phyloP scores from a whole-genome alignment of 2,797 vertebrate species.

The Gephyroberyx darwinii region DNA sequence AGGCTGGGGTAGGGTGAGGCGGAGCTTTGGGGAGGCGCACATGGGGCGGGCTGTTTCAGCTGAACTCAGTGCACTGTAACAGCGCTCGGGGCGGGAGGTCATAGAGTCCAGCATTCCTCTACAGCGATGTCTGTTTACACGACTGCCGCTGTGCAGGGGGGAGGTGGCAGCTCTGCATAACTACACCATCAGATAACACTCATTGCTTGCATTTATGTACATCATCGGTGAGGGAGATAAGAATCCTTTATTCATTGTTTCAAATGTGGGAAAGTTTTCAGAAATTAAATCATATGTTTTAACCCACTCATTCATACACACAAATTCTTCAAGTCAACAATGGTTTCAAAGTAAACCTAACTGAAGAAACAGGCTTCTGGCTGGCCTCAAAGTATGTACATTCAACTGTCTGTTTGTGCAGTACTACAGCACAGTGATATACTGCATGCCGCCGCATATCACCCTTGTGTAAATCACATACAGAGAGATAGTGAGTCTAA shows the following conservation, averaged over 20 bases:
- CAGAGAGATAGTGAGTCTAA: conserved; percentile 28
- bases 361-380: not conserved
- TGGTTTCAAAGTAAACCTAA: not conserved
- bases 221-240: conserved; percentile 62
- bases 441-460: conserved; percentile 15
- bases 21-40: conserved; percentile 74
- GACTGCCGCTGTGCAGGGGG: conserved; percentile 70
- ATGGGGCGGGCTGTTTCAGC: conserved; percentile 73
- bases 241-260: conserved; percentile 62
- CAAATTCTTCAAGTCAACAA: conserved; percentile 14
- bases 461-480: conserved; percentile 33
- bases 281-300: conserved; percentile 14
- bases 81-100: conserved; percentile 82
- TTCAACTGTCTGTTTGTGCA: conserved; percentile 19
- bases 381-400: not conserved
- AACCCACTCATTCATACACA: conserved; percentile 9
- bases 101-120: conserved; percentile 84
- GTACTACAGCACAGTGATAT: conserved; percentile 4
- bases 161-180: conserved; percentile 68
- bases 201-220: conserved; percentile 68
- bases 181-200: conserved; percentile 76
- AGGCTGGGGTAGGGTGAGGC: conserved; percentile 69
- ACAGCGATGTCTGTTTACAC: conserved; percentile 83
- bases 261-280: conserved; percentile 41
- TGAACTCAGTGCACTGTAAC: conserved; percentile 84